Base-by-base conservation (phyloP, 2,113 vertebrate species). In the Mellivora capensis region DNA sequence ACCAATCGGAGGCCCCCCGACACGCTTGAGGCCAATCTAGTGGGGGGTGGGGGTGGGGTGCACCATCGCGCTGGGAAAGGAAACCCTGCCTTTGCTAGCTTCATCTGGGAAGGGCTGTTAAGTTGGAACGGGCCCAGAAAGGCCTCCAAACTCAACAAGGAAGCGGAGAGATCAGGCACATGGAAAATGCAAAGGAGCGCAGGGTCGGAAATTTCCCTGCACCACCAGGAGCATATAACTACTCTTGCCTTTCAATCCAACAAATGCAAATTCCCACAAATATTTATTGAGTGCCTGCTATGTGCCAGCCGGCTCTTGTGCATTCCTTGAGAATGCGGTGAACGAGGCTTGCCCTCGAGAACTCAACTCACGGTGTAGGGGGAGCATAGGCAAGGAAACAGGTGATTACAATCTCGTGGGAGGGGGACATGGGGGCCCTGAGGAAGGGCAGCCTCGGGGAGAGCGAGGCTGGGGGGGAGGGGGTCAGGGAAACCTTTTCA, bases 371-470 rank as follows among this genome's bases (percentile, higher is more conserved):
- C 0, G 0, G 23, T 14, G 11, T 2, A 14, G 59, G 7, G 39
- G 71, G 74, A 37, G 29, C 9, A 4, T 4, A 11, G n/a, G 47
- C 13, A 42, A 79, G 39, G 59, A 47, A n/a, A 20, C 13, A 13
- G 64, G 52, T 1, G 3, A 49, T 9, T 44, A 10, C 0, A n/a
- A n/a, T 57, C 15, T 4, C 3, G 6, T 0, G 27, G 23, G 9
- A 23, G 21, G 13, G 29, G 3, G 14, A 4, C 4, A 10, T 0
- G 6, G 91, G 39, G 31, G 11, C 42, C 42, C 5, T 31, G 15
- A 34, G 6, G 39, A 79, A 42, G 74, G 20, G 44, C 15, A 7
- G 61, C 23, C n/a, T 10, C 4, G 69, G 54, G 12, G 21, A n/a
- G 13, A 61, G 54, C 4, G 2, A 17, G 14, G 7, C 31, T 7